Evolutionary conservation across 2,888 invertebrate genomes (phyloP), one percentile per base, ranked within the genome.

Genomic region (Trichopoda pennipes): DNA sequence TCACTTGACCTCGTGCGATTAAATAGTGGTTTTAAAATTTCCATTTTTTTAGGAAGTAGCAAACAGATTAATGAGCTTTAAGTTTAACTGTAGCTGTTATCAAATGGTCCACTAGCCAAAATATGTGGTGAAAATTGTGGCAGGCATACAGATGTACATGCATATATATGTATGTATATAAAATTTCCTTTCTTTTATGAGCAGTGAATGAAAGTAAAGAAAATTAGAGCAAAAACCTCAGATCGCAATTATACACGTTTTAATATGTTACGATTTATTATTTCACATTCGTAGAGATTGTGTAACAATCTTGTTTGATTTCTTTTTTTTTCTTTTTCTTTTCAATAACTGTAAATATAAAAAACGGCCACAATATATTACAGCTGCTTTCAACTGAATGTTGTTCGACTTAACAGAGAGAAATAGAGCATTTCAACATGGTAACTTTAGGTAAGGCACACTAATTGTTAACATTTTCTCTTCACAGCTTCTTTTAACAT

Each of bases 11-110:
- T 38, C 35, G 61, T 61, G 44, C 28, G 42, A 74, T 63, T 66
- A 77, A 49, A 49, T 7, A 49, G 19, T 44, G n/a, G 47, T 17
- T 49, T 49, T 17, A n/a, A 49, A 8, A 16, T 17, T 28, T 58
- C 7, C 21, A 21, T 21, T 16, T 63, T 28, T 86, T 79, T 81
- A 86, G 86, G 86, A 86, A 87, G 87, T 85, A 87, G 86, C 83
- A 75, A 49, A 58, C 16, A 42, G 51, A n/a, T 53, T 44, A 17
- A 55, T 69, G 55, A 6, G 21, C 6, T 38, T n/a, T 55, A 38
- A 21, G 28, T 28, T 17, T 44, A 38, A 69, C 42, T 49, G 53
- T 7, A 38, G 70, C 55, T 17, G 17, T 51, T 21, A 28, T 38
- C 17, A 73, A 44, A 19, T 44, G 42, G n/a, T 35, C 53, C 23